Evolutionary conservation across 2,888 invertebrate genomes (phyloP).

Genomic region (Oxyteleia sp.): DNA sequence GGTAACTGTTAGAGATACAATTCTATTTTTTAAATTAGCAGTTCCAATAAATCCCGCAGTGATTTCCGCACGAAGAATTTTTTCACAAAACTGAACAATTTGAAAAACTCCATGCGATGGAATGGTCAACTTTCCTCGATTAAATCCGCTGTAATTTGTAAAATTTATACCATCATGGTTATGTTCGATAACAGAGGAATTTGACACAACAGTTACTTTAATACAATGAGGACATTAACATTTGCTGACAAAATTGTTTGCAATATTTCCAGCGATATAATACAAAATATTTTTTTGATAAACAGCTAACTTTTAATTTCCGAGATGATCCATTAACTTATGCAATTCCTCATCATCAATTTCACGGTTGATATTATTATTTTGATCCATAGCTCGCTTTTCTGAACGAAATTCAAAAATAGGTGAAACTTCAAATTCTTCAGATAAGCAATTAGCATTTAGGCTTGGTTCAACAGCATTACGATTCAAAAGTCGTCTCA

Average conservation of each 20-base stretch:
- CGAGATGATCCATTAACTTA: background rate
- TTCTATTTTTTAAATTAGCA: background rate
- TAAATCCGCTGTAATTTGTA: constrained; percentile 14
- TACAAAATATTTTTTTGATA: constrained; percentile 42
- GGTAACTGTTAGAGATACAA: background rate
- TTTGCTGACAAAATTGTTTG: constrained; percentile 1
- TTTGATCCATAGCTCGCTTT: background rate
- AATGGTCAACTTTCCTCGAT: constrained; percentile 5
- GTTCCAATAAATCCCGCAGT: background rate
- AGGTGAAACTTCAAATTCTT: constrained; percentile 3
- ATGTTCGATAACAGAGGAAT: background rate
- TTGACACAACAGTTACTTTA: background rate
- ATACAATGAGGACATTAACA: constrained; percentile 5
- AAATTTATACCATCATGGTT: background rate
- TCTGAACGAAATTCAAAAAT: constrained; percentile 28
- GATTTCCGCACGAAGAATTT: constrained; percentile 5
- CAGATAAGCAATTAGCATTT: constrained; percentile 69
- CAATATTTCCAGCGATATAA: constrained; percentile 29
- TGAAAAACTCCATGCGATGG: constrained; percentile 9
- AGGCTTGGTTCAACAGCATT: constrained; percentile 74
- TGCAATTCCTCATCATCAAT: background rate
- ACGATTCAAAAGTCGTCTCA: constrained; percentile 74
- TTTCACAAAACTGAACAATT: constrained; percentile 2
- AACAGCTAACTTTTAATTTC: background rate
- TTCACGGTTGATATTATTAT: background rate